Evolutionary conservation across 2,113 vertebrate species (phyloP), one percentile per base, ranked within the genome.

Genomic region (Ginglymostoma cirratum): DNA sequence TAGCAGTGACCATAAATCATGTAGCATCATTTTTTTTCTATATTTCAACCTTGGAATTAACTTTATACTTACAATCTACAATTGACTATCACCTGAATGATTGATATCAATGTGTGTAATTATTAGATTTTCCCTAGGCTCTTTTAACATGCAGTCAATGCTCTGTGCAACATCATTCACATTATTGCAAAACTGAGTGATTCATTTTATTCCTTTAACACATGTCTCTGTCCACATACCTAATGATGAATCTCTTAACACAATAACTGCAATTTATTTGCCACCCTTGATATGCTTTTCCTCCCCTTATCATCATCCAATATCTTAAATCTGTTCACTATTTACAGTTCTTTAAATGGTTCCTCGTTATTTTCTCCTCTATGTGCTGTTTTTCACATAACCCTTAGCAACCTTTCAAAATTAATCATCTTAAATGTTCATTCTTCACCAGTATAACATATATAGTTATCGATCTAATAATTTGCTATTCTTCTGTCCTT

Each of bases 341-440:
- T 38, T 93, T 93, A 93, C 61, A 93, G 61, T 93, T 66, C 89
- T n/a, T 66, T 66, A 38, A 93, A 93, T n/a, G 89, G 66, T n/a
- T 42, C 30, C 94, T 72, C 69, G 21, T 95, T 34, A 70, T 95
- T 95, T 72, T 95, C 69, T 48, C 69, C 69, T 95, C 61, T 38
- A n/a, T 72, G 12, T 4, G 69, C 67, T 95, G 30, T 93, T 93
- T 93, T 93, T 65, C 61, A n/a, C 38, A 30, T 72, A 30, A 72
- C 69, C 48, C 94, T 95, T 45, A 52, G 69, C 23, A 95, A 34
- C 38, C 42, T 52, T 15, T 34, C 24, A 30, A 95, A 42, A 95
- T 95, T 95, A 45, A 95, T 70, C 67, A 95, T 72, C 42, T 95
- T 95, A 95, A 48, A 95, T 72, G 70, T 70, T 69, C 93, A 95